Percentiles rank a stretch among this genome's conserved stretches.
Evolutionary conservation across 92 coral and sea anemone genomes (phyloP).

Genomic region (Porites cylindrica): DNA sequence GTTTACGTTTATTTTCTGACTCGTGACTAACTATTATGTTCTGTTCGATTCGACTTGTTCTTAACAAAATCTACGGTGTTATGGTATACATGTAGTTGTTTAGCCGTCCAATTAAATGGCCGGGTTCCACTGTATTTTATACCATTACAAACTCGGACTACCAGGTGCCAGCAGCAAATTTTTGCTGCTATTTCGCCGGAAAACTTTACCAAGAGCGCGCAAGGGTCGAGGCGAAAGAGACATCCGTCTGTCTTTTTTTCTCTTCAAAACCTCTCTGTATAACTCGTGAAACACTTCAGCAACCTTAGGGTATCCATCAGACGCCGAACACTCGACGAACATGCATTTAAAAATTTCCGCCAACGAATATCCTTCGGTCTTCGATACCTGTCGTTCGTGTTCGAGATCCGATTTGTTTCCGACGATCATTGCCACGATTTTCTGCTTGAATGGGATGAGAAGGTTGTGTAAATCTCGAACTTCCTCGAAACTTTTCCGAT

Average conservation of each 20-base stretch:
- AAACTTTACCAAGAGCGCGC: slow-evolving; percentile 83
- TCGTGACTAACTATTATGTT: too few relatives aligned
- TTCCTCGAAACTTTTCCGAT: slow-evolving; percentile 71
- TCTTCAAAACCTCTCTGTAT: slow-evolving; percentile 73
- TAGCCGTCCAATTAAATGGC: too few relatives aligned
- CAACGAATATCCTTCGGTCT: slow-evolving; percentile 62
- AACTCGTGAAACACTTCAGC: slow-evolving; percentile 75
- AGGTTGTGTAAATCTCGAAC: slow-evolving; percentile 53
- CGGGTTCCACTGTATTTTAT: too few relatives aligned
- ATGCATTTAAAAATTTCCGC: slow-evolving; percentile 77
- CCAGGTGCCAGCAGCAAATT: slow-evolving; percentile 32
- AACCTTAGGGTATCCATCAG: slow-evolving; percentile 66
- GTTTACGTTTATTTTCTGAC: too few relatives aligned
- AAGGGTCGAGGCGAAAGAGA: slow-evolving; percentile 87
- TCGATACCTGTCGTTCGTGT: slow-evolving; percentile 73
- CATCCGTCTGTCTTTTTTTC: slow-evolving; percentile 69
- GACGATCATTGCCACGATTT: slow-evolving; percentile 71
- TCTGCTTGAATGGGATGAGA: slow-evolving; percentile 62
- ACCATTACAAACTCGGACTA: slow-evolving; percentile 2
- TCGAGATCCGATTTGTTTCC: slow-evolving; percentile 84
- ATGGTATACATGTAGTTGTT: too few relatives aligned
- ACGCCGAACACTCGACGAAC: slow-evolving; percentile 82
- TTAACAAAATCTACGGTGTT: too few relatives aligned
- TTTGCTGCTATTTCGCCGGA: slow-evolving; percentile 75
- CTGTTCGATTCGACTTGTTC: too few relatives aligned